A percentile compares a stretch with the other conserved stretches of the same genome.
phyloP scores from a whole-genome alignment of 1,140 invertebrate genomes.

The Anastrepha obliqua region DNA sequence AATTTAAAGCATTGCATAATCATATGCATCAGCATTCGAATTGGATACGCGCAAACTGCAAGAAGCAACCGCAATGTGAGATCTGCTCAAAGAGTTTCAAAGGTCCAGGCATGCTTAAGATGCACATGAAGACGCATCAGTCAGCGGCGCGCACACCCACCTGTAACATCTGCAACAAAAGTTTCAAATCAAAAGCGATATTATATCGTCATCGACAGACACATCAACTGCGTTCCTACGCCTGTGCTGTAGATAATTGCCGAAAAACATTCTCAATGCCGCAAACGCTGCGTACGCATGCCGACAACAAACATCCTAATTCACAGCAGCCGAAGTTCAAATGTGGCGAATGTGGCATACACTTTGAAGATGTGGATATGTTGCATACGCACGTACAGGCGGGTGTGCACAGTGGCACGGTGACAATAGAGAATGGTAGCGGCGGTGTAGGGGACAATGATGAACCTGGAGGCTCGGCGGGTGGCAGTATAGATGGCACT shows the following conservation, averaged over 20 bases:
- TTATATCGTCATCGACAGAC: conserved; percentile 78
- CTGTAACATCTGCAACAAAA: conserved; percentile 77
- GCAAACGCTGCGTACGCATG: conserved; percentile 66
- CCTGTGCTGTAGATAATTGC: conserved; percentile 70
- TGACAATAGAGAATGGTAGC: background rate
- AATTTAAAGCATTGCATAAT: conserved; percentile 77
- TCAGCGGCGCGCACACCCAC: conserved; percentile 76
- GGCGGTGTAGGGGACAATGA: background rate
- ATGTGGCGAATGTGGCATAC: conserved; percentile 67
- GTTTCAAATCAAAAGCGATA: conserved; percentile 77
- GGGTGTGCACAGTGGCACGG: conserved; percentile 63
- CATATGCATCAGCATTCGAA: conserved; percentile 78
- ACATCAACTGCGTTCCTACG: conserved; percentile 75
- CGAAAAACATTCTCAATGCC: conserved; percentile 70
- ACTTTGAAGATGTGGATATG: conserved; percentile 65
- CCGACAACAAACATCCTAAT: conserved; percentile 69
- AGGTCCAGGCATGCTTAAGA: conserved; percentile 78
- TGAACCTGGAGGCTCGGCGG: conserved; percentile 7
- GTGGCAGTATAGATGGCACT: conserved; percentile 8
- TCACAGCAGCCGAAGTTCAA: conserved; percentile 62
- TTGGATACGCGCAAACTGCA: conserved; percentile 79
- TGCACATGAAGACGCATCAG: conserved; percentile 80
- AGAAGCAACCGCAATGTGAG: conserved; percentile 78
- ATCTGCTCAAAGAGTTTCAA: conserved; percentile 77
- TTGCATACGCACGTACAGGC: conserved; percentile 69